Evolutionary conservation across 2,888 invertebrate genomes (phyloP).

Genomic region (Meta bourneti): DNA sequence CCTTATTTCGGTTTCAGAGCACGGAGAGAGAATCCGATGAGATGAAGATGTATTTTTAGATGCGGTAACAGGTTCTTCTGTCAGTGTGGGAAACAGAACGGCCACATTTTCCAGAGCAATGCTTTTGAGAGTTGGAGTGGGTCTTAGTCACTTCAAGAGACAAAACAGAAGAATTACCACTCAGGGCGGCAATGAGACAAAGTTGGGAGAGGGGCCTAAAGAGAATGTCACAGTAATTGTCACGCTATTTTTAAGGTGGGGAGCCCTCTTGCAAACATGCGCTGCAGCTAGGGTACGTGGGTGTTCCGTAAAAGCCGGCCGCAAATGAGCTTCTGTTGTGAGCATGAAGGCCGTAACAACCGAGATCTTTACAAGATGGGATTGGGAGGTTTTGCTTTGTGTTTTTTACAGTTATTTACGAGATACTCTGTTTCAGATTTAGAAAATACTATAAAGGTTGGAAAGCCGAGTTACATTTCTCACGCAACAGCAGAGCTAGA

Average conservation of each 20-base stretch:
- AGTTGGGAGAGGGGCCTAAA: constrained; percentile 34
- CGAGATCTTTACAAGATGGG: too few species aligned
- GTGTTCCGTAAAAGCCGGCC: too few species aligned
- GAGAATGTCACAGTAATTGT: constrained; percentile 34
- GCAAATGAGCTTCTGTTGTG: too few species aligned
- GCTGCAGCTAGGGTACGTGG: too few species aligned
- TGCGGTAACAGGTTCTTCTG: constrained; percentile 53
- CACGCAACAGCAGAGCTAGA: too few species aligned
- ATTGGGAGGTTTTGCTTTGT: too few species aligned
- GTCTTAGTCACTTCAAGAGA: constrained; percentile 42
- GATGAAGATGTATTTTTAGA: constrained; percentile 63
- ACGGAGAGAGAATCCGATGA: constrained; percentile 19
- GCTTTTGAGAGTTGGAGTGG: constrained; percentile 43
- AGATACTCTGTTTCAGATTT: too few species aligned
- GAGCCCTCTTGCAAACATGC: too few species aligned
- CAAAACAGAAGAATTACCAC: constrained; percentile 59
- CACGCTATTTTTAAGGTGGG: background rate
- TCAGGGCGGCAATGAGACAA: constrained; percentile 37
- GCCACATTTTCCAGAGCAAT: background rate
- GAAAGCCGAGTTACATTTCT: too few species aligned
- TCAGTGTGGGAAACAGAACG: constrained; percentile 25
- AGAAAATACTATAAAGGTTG: too few species aligned
- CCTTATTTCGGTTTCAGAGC: constrained; percentile 35
- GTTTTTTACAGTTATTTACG: too few species aligned
- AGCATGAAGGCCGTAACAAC: too few species aligned